These are phyloP conservation scores for Nyctibius bracteatus DNA, from an alignment of 2,113 vertebrate species.

Conservation along the genomic window DNA sequence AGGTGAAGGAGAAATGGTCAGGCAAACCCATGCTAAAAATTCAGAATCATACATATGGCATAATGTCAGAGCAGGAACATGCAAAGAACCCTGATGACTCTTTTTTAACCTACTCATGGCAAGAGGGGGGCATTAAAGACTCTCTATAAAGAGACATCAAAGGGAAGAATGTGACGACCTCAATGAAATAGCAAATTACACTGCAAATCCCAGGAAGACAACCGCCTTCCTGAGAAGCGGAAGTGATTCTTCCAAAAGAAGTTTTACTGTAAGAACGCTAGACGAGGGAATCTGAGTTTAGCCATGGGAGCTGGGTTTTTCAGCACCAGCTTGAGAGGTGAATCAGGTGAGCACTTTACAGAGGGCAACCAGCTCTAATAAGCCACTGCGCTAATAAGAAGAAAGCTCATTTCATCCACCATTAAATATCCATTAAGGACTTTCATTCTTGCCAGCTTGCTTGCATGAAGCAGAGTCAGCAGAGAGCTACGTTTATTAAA, in stretches of 20 bases:
- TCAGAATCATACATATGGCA: accelerated
- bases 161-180: background rate
- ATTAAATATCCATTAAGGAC: conserved; percentile 36
- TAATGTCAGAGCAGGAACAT: background rate
- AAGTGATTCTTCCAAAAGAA: background rate
- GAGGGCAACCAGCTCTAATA: background rate
- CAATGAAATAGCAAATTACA: background rate
- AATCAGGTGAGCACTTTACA: background rate
- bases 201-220: background rate
- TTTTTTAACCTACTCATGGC: background rate
- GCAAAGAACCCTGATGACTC: background rate
- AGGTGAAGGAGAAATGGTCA: background rate
- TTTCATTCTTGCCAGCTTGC: background rate
- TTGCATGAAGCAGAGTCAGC: background rate
- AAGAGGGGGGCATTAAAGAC: background rate
- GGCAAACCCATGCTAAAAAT: background rate
- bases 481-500: background rate
- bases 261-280: background rate
- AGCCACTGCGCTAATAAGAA: background rate
- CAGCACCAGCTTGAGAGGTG: background rate
- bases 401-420: conserved; percentile 13
- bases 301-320: background rate
- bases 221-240: no score
- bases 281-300: background rate
- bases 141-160: background rate